These are phyloP conservation scores for Antheraea assamensis DNA, from an alignment of 2,888 invertebrate species.

Conservation along the genomic window DNA sequence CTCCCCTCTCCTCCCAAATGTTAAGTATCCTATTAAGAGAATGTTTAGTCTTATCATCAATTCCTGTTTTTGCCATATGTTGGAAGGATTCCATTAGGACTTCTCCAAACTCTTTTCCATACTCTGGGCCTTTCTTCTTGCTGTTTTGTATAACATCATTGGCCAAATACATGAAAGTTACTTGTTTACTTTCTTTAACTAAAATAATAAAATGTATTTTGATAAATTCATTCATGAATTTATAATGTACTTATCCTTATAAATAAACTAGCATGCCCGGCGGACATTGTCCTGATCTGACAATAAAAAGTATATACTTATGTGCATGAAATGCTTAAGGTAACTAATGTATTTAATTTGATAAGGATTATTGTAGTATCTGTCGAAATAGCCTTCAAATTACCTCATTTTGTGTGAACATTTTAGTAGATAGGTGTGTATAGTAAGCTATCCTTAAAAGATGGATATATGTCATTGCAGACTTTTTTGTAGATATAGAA, in stretches of 20 bases:
- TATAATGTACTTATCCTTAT: not conserved
- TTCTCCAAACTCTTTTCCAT: conserved; percentile 92
- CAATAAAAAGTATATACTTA: too few relatives aligned
- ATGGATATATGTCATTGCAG: too few relatives aligned
- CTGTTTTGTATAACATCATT: conserved; percentile 99
- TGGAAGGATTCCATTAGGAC: conserved; percentile 92
- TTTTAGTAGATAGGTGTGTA: too few relatives aligned
- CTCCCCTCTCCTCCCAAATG: conserved; percentile 96
- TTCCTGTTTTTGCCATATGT: conserved; percentile 88
- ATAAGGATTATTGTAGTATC: too few relatives aligned
- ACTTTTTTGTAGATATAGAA: too few relatives aligned
- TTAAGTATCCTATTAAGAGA: conserved; percentile 91
- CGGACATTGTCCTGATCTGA: too few relatives aligned
- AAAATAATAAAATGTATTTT: conserved; percentile 34
- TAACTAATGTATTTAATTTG: too few relatives aligned
- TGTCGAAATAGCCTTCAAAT: too few relatives aligned
- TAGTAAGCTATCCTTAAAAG: too few relatives aligned
- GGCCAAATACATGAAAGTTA: conserved; percentile 98
- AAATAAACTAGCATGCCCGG: too few relatives aligned
- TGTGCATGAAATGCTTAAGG: too few relatives aligned
- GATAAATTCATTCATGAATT: not conserved
- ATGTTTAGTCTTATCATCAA: conserved; percentile 91
- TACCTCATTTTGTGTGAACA: too few relatives aligned
- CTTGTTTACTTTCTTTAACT: conserved; percentile 92
- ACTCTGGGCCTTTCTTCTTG: conserved; percentile 98